Evolutionary conservation across 2,113 vertebrate genomes (phyloP).

Genomic region (Callocephalon fimbriatum): DNA sequence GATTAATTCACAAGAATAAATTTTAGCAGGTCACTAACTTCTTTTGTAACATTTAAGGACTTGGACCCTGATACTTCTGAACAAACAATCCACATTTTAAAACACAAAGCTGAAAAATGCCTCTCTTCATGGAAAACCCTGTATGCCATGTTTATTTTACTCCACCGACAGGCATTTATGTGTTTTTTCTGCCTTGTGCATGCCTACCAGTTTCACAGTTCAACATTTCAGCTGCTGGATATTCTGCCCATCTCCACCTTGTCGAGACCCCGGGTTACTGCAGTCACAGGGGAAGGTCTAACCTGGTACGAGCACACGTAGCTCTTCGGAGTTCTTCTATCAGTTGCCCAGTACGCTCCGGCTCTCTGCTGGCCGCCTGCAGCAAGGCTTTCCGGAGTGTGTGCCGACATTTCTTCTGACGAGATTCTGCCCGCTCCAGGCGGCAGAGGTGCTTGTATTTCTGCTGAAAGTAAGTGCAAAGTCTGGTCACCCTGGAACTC

Average conservation of each 20-base stretch:
- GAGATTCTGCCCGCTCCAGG: constrained; percentile 92
- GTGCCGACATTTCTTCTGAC: constrained; percentile 92
- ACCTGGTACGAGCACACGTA: constrained; percentile 82
- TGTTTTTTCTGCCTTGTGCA: background rate
- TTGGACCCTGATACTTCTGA: background rate
- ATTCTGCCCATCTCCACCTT: background rate
- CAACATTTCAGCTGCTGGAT: background rate
- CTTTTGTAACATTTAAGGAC: background rate
- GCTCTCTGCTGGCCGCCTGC: constrained; percentile 91
- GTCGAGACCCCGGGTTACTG: background rate
- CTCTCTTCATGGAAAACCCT: background rate
- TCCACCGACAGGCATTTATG: background rate
- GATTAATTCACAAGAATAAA: background rate
- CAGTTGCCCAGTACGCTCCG: constrained; percentile 88
- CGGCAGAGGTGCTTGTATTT: constrained; percentile 98
- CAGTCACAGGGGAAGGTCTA: background rate
- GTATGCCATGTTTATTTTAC: background rate
- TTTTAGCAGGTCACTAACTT: background rate
- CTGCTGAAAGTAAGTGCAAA: constrained; percentile 97
- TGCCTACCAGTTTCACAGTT: background rate
- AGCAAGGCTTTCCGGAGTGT: constrained; percentile 93
- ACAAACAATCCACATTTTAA: background rate
- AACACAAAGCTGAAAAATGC: background rate
- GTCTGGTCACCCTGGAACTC: constrained; percentile 90
- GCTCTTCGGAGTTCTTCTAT: constrained; percentile 86